Percentiles rank a stretch among this genome's conserved stretches.
phyloP scores from a whole-genome alignment of 2,113 vertebrate genomes.

The Grus americana region DNA sequence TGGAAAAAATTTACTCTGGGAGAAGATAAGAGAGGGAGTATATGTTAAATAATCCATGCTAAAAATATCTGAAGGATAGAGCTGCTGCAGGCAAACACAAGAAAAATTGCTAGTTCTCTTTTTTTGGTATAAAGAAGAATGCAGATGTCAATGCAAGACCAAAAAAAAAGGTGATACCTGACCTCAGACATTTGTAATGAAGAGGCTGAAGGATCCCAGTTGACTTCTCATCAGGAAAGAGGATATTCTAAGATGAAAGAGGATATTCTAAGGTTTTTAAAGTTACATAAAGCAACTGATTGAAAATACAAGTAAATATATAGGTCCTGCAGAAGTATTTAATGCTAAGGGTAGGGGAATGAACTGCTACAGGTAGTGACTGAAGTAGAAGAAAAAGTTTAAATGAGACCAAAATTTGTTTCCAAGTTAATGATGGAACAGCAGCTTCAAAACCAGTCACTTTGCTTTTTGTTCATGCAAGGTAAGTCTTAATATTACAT shows the following conservation, averaged over 20 bases:
- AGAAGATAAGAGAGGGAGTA: background rate
- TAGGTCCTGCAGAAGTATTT: background rate
- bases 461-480: background rate
- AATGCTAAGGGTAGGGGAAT: background rate
- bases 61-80: background rate
- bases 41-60: background rate
- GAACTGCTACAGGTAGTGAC: background rate
- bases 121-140: background rate
- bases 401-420: background rate
- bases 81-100: background rate
- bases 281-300: background rate
- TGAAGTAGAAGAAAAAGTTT: background rate
- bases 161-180: background rate
- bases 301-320: background rate
- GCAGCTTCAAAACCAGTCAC: background rate
- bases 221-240: background rate
- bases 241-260: background rate
- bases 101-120: background rate
- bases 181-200: background rate
- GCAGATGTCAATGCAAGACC: background rate
- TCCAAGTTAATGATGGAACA: background rate
- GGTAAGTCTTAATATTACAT: background rate
- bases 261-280: background rate
- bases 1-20: accelerated
- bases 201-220: background rate